Percentiles rank a stretch among this genome's conserved stretches.
Evolutionary conservation across 2,113 vertebrate species (phyloP).

Genomic region (Chroicocephalus ridibundus): DNA sequence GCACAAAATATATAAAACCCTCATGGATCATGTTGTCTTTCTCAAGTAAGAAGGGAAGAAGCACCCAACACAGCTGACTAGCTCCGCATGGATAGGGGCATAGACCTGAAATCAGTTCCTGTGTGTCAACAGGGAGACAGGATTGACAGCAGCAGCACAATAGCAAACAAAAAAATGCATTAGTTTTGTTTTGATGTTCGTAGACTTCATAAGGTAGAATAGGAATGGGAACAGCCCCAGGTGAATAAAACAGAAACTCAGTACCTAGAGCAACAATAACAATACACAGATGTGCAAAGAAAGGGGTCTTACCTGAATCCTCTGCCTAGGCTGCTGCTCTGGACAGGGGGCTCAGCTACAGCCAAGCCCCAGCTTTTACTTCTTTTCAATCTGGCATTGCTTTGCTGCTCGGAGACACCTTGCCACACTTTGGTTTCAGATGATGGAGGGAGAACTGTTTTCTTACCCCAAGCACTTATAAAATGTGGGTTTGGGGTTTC

Average conservation of each 20-base stretch:
- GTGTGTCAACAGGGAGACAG: neutral
- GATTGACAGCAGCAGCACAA: neutral
- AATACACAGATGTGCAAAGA: neutral
- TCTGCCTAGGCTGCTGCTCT: neutral
- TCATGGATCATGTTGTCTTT: neutral
- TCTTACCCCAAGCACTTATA: neutral
- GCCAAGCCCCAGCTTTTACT: neutral
- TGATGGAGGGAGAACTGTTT: neutral
- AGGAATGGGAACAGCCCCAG: neutral
- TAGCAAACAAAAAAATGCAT: neutral
- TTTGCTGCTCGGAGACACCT: neutral
- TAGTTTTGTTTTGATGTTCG: neutral
- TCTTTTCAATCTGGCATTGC: neutral
- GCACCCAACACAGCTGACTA: neutral
- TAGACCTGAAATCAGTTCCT: neutral
- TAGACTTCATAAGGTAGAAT: neutral
- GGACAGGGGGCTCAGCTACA: neutral
- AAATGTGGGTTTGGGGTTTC: neutral
- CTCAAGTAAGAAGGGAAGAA: neutral
- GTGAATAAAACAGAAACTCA: neutral
- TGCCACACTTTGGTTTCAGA: neutral
- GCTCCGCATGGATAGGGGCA: neutral
- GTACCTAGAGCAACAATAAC: neutral
- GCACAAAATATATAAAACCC: neutral
- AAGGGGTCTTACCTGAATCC: neutral